Conservation (phyloP, 2,113 vertebrate species). For the Paramormyrops kingsleyae region DNA sequence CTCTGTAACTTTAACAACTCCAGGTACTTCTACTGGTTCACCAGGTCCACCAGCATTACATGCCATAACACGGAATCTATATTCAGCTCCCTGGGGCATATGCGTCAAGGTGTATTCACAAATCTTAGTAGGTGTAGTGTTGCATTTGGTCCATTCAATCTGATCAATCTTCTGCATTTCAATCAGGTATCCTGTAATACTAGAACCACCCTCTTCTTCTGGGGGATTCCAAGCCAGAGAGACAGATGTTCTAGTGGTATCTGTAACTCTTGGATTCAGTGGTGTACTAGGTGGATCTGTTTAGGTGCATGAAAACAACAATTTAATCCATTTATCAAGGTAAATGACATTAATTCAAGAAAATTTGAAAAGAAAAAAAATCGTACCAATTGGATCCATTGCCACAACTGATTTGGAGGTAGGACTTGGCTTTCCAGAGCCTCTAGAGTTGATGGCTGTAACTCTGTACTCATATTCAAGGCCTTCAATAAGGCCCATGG, state of each 20-base stretch:
- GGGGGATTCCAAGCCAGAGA: conserved; percentile 90
- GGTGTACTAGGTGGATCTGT: conserved; percentile 88
- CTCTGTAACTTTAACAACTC: conserved; percentile 92
- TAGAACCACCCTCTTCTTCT: conserved; percentile 89
- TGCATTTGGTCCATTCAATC: conserved; percentile 97
- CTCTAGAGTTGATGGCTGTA: conserved; percentile 91
- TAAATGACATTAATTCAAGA: not conserved
- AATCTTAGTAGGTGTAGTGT: conserved; percentile 94
- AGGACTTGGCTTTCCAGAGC: conserved; percentile 83
- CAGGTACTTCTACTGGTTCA: conserved; percentile 89
- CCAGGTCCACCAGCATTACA: conserved; percentile 91
- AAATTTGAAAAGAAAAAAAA: not conserved
- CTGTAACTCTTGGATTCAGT: conserved; percentile 83
- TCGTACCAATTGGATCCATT: conserved; percentile 93
- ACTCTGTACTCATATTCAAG: conserved; percentile 90
- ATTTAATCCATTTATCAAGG: not conserved
- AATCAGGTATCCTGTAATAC: conserved; percentile 86
- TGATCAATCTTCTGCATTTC: conserved; percentile 99
- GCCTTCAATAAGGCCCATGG: conserved; percentile 87
- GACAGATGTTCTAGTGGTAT: conserved; percentile 92
- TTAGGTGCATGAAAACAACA: conserved; percentile 15
- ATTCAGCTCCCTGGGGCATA: conserved; percentile 94
- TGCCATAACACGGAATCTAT: conserved; percentile 88
- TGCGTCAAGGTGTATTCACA: conserved; percentile 96
- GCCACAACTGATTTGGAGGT: conserved; percentile 77